phyloP scores from a whole-genome alignment of 2,113 vertebrate genomes.

The Colistium nudipinnis region DNA sequence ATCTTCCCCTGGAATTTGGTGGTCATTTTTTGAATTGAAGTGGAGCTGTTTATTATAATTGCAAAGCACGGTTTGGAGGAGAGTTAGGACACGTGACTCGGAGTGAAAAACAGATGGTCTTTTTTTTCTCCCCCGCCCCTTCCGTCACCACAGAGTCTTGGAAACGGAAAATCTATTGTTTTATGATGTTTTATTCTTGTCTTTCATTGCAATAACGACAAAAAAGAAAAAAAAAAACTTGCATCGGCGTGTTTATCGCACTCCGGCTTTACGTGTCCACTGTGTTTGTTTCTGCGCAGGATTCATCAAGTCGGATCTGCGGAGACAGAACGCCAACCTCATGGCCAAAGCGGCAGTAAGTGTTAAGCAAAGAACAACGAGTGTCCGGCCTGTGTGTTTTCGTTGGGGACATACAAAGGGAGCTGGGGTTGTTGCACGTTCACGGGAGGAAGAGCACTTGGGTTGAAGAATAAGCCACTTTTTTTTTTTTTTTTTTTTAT shows the following conservation, averaged over 20 bases:
- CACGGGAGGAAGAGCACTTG: background rate
- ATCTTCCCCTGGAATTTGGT: background rate
- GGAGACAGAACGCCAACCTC: conserved; percentile 87
- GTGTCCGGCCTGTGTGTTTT: background rate
- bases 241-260: background rate
- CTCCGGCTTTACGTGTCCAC: background rate
- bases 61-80: background rate
- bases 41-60: background rate
- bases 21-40: conserved; percentile 16
- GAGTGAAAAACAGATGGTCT: too few species aligned
- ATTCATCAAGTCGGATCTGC: conserved; percentile 90
- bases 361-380: conserved; percentile 57
- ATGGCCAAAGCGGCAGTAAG: conserved; percentile 83
- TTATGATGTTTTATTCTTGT: background rate
- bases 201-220: background rate
- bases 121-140: too few species aligned
- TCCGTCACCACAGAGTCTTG: too few species aligned
- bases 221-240: too few species aligned
- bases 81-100: background rate
- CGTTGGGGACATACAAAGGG: background rate
- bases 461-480: background rate
- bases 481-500: too few species aligned
- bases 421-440: background rate
- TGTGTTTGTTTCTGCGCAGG: conserved; percentile 70
- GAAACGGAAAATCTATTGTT: too few species aligned